Evolutionary conservation across 1,140 invertebrate species (phyloP), one percentile per base, ranked within the genome.

Genomic region (Calliphora vicina): DNA sequence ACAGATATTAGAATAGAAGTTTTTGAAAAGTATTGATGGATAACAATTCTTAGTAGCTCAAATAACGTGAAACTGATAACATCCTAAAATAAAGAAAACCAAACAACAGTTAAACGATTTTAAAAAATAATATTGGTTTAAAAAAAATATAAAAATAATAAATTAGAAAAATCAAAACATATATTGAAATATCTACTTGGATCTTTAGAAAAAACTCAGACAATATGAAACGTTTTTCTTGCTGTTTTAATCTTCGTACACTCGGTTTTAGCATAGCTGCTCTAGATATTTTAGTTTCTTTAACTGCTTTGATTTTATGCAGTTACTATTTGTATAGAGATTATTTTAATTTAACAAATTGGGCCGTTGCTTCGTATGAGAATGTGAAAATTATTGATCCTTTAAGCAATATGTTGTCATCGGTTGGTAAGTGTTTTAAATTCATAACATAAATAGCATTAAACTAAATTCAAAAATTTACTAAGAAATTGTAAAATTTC

Each of bases 191-290:
- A 72, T 50, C 12, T 50, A 67, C 12, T 20, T 1, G 6, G n/a
- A 9, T 23, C 23, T 71, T 71, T 71, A 3, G 0, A 23, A 71
- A 25, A 71, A 20, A 2, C 20, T n/a, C 6, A 67, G n/a, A 23
- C 1, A 76, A 76, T 42, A 89, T 89, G 88, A 89, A 89, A 84
- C 85, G 88, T n/a, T 88, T 89, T 81, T 85, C 85, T 57, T 89
- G 88, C 67, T 89, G 88, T 67, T 85, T 89, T 25, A 89, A 85
- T 84, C 81, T 89, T 9, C 85, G 87, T 20, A 85, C 87, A 12
- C 81, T 89, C 57, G 88, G 87, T 23, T 81, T 89, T 15, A 82
- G 87, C 83, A 88, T 89, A 84, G 88, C 88, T 81, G 84, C 81
- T 25, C 27, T 86, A 42, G 88, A 89, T 84, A 84, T 87, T 6